Conservation (phyloP, 1,140 invertebrate genomes). For the Adelges cooleyi region DNA sequence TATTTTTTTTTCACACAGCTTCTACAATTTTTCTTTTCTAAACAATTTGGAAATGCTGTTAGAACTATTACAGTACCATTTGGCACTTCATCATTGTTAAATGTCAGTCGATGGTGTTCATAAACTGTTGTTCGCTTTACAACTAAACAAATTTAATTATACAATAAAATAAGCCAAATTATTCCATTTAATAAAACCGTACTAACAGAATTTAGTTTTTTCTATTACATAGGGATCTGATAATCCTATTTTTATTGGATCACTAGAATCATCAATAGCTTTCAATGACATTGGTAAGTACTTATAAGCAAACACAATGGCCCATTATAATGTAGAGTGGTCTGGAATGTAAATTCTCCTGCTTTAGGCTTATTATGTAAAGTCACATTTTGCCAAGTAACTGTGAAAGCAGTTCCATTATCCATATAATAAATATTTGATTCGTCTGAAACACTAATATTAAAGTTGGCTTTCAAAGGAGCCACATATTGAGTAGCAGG, state of each 20-base stretch:
- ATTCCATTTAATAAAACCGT: background rate
- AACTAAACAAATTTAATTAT: conserved; percentile 45
- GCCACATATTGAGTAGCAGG: conserved; percentile 98
- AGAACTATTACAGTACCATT: conserved; percentile 77
- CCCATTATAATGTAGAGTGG: conserved; percentile 68
- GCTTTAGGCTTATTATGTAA: conserved; percentile 60
- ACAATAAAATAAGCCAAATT: background rate
- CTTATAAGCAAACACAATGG: conserved; percentile 88
- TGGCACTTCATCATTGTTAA: conserved; percentile 59
- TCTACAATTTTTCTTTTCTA: conserved; percentile 61
- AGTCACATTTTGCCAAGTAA: conserved; percentile 82
- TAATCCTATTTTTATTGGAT: conserved; percentile 95
- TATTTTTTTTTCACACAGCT: conserved; percentile 52
- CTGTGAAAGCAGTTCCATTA: conserved; percentile 78
- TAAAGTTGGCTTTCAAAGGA: conserved; percentile 99
- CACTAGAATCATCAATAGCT: conserved; percentile 62
- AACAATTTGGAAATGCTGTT: conserved; percentile 74
- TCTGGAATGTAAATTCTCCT: conserved; percentile 76
- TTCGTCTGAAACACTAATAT: conserved; percentile 65
- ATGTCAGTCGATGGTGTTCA: conserved; percentile 85
- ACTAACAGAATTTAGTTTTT: conserved; percentile 65
- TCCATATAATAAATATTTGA: conserved; percentile 76
- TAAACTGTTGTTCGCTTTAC: conserved; percentile 85
- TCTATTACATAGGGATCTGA: conserved; percentile 96
- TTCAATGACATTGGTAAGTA: conserved; percentile 62